Percentiles rank a stretch among this genome's conserved stretches.
Evolutionary conservation across 2,113 vertebrate genomes (phyloP).

Genomic region (Mirounga angustirostris): DNA sequence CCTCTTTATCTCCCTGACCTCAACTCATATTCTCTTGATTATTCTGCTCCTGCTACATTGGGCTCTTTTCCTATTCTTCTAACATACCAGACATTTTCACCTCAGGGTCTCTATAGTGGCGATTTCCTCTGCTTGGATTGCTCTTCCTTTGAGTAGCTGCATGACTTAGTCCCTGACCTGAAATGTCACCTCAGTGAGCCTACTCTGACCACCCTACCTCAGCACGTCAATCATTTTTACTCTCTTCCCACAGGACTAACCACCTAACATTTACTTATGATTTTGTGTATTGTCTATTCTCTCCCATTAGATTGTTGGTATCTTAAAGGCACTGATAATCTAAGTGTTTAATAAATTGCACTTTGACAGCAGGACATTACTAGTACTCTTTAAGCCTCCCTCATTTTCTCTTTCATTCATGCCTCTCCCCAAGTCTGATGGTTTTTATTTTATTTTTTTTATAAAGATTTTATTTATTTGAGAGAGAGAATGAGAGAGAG

Average conservation of each 20-base stretch:
- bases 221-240: neutral
- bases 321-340: neutral
- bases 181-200: neutral
- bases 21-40: neutral
- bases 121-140: neutral
- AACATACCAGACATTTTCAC: rapidly evolving
- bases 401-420: neutral
- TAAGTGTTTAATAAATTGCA: neutral
- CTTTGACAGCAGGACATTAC: neutral
- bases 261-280: neutral
- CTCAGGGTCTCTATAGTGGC: no score
- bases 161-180: neutral
- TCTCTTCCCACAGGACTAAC: neutral
- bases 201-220: neutral
- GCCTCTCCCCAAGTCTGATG: neutral
- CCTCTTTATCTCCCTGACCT: neutral
- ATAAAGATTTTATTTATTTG: no score
- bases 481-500: no score
- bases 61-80: neutral
- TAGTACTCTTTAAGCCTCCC: neutral
- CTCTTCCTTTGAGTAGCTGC: neutral
- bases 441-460: neutral
- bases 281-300: neutral
- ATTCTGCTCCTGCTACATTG: no score
- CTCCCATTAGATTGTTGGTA: neutral